These are phyloP conservation scores for Scaptomyza reducta DNA, from an alignment of 2,888 invertebrate species.

Conservation along the genomic window DNA sequence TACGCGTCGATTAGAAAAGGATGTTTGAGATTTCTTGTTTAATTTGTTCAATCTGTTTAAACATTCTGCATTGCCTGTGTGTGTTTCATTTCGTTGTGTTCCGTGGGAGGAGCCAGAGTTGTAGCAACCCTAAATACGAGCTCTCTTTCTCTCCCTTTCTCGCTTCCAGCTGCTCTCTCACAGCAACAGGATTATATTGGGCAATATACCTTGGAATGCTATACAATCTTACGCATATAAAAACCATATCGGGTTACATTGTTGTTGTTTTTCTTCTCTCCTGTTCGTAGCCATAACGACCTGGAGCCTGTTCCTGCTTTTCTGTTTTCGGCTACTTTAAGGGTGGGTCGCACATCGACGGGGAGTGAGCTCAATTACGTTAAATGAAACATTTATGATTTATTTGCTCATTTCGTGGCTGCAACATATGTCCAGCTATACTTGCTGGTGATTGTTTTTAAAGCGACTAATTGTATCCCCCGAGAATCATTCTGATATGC, in stretches of 20 bases:
- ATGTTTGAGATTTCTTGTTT: constrained; percentile 51
- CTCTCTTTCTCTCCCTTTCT: background rate
- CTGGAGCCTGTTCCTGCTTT: constrained; percentile 35
- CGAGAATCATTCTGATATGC: constrained; percentile 42
- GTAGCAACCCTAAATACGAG: constrained; percentile 30
- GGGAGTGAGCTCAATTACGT: constrained; percentile 63
- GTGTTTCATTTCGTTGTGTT: constrained; percentile 38
- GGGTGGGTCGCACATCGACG: constrained; percentile 36
- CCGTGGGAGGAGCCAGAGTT: constrained; percentile 54
- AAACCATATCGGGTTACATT: constrained; percentile 63
- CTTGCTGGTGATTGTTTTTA: constrained; percentile 53
- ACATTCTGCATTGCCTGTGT: background rate
- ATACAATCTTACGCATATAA: constrained; percentile 60
- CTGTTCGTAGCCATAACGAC: constrained; percentile 67
- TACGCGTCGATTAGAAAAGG: constrained; percentile 61
- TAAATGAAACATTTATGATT: constrained; percentile 74
- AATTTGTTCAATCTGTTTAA: constrained; percentile 19
- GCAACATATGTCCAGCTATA: constrained; percentile 59
- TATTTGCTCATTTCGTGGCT: constrained; percentile 76
- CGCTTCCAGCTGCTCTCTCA: constrained; percentile 16
- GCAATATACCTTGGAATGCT: constrained; percentile 33
- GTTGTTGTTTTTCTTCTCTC: constrained; percentile 38
- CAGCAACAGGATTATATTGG: constrained; percentile 41
- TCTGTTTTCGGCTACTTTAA: constrained; percentile 17
- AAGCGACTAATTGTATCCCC: constrained; percentile 67